Percentiles rank a stretch among this genome's conserved stretches.
Evolutionary conservation across 2,113 vertebrate species (phyloP).

Genomic region (Oreochromis spilurus): DNA sequence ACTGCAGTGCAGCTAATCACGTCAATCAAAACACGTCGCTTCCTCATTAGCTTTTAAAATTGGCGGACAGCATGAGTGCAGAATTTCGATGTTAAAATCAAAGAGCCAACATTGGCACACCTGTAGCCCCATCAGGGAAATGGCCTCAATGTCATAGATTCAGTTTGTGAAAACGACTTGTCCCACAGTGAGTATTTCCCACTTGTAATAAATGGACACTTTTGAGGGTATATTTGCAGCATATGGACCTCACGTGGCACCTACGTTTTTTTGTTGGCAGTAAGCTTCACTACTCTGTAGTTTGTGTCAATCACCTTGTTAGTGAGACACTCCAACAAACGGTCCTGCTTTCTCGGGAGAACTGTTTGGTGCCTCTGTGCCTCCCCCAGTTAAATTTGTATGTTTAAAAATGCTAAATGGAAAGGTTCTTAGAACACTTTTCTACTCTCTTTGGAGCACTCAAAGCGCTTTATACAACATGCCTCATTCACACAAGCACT

Average conservation of each 20-base stretch:
- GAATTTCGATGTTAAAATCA: background rate
- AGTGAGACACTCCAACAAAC: background rate
- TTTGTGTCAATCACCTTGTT: background rate
- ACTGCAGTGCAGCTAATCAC: background rate
- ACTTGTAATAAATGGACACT: background rate
- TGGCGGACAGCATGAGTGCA: background rate
- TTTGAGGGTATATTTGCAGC: background rate
- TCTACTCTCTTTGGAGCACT: background rate
- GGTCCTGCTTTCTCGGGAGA: background rate
- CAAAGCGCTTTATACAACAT: background rate
- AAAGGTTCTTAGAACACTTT: background rate
- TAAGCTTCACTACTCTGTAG: background rate
- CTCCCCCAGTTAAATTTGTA: background rate
- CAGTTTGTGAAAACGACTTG: background rate
- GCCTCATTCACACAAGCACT: background rate
- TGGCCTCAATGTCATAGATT: background rate
- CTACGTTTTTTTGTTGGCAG: background rate
- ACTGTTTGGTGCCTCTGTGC: background rate
- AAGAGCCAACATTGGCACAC: background rate
- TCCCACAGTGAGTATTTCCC: background rate
- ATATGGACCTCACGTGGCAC: background rate
- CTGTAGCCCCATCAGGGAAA: background rate
- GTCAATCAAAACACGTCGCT: background rate
- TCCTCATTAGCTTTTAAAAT: background rate
- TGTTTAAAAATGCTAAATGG: background rate